phyloP scores from a whole-genome alignment of 1,140 invertebrate genomes.

The Ceratina japonica region DNA sequence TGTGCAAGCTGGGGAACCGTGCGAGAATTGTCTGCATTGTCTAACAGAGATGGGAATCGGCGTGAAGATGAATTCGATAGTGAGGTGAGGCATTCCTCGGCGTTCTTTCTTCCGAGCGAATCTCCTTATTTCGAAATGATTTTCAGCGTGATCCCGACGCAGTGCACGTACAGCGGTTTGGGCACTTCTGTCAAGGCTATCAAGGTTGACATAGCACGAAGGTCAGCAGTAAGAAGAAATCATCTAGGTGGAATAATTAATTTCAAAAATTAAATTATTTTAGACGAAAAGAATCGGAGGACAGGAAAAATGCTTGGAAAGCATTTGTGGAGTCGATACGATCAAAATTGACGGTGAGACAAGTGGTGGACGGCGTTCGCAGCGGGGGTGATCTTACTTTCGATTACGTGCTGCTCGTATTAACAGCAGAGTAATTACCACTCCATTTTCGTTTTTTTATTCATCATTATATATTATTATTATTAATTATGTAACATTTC shows the following conservation, averaged over 20 bases:
- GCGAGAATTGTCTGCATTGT: slow-evolving; percentile 86
- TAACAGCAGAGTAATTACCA: slow-evolving; percentile 90
- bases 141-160: slow-evolving; percentile 76
- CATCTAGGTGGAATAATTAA: neutral
- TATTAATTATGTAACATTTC: slow-evolving; percentile 16
- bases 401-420: slow-evolving; percentile 88
- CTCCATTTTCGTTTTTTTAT: neutral
- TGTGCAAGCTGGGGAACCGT: slow-evolving; percentile 83
- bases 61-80: slow-evolving; percentile 84
- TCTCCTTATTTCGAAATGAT: slow-evolving; percentile 7
- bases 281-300: slow-evolving; percentile 64
- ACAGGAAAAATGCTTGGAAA: slow-evolving; percentile 83
- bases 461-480: neutral
- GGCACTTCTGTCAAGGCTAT: slow-evolving; percentile 52
- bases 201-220: slow-evolving; percentile 62
- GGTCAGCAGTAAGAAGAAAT: slow-evolving; percentile 14
- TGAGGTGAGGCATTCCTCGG: slow-evolving; percentile 80
- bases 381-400: slow-evolving; percentile 89
- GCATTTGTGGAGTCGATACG: slow-evolving; percentile 86
- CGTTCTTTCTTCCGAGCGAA: slow-evolving; percentile 26
- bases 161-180: slow-evolving; percentile 73
- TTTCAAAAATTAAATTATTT: neutral
- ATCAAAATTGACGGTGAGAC: slow-evolving; percentile 90
- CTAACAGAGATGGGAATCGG: slow-evolving; percentile 86
- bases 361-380: slow-evolving; percentile 90